Percentiles rank a stretch among this genome's conserved stretches.
Conservation (phyloP, 2,888 invertebrate species). For the Steinernema scapterisci region DNA sequence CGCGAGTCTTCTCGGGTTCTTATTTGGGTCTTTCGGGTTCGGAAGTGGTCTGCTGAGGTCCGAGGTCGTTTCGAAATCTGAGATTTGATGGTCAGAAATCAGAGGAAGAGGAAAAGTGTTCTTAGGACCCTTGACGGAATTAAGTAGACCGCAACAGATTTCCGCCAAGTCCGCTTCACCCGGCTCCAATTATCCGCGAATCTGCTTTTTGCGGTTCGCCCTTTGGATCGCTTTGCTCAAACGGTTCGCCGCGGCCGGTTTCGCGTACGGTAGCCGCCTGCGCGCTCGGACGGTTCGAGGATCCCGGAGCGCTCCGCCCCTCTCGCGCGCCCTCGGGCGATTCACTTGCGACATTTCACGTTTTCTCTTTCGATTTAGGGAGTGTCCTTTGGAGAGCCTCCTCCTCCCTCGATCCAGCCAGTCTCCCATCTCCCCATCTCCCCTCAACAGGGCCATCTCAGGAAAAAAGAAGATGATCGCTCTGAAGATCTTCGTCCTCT, state of each 20-base stretch:
- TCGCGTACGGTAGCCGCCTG: constrained; percentile 2
- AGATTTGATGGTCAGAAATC: neutral
- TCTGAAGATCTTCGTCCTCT: neutral
- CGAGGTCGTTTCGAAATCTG: neutral
- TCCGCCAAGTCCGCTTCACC: neutral
- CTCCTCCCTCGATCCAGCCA: neutral
- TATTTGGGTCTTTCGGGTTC: neutral
- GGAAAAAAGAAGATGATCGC: neutral
- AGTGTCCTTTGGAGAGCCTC: neutral
- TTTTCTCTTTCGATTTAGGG: constrained; percentile 26
- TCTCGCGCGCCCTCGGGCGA: neutral
- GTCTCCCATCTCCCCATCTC: neutral
- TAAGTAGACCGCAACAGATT: constrained; percentile 4
- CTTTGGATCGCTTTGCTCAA: neutral
- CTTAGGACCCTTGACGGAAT: neutral
- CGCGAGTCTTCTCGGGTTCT: neutral
- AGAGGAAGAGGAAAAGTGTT: neutral
- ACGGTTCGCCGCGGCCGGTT: constrained; percentile 1
- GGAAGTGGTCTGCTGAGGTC: neutral
- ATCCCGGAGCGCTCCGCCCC: neutral
- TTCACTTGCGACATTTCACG: constrained; percentile 29
- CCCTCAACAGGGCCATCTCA: neutral
- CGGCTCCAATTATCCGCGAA: neutral
- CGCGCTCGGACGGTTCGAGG: neutral
- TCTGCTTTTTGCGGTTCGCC: neutral